These are phyloP conservation scores for Eudasyphora cyanicolor DNA, from an alignment of 2,888 invertebrate species.

Conservation along the genomic window DNA sequence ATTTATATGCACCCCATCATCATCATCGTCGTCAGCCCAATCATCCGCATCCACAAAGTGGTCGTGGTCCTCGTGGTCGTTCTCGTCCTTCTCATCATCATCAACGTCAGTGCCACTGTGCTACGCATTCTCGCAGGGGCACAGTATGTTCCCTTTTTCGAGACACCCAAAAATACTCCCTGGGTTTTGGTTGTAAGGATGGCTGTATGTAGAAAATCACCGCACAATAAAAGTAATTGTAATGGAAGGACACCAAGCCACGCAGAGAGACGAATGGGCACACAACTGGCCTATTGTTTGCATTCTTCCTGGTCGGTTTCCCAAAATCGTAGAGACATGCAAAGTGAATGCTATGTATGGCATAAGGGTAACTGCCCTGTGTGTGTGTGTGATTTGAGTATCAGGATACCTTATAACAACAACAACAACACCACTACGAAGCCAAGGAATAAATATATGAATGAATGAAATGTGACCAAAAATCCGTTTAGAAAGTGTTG, in stretches of 20 bases:
- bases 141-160: neutral
- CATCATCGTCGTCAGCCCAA: constrained; percentile 25
- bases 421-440: constrained; percentile 20
- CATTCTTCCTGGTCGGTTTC: neutral
- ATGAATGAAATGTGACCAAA: constrained; percentile 43
- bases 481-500: constrained; percentile 8
- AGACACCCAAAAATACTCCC: neutral
- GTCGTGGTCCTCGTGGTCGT: constrained; percentile 33
- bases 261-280: constrained; percentile 14
- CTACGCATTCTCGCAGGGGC: neutral
- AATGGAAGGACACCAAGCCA: constrained; percentile 74
- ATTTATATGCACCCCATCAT: constrained; percentile 79
- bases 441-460: neutral
- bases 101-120: constrained; percentile 19
- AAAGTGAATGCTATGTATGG: constrained; percentile 42
- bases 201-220: constrained; percentile 71
- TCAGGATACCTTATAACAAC: constrained; percentile 5
- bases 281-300: constrained; percentile 37
- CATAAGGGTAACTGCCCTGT: constrained; percentile 52
- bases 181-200: constrained; percentile 25
- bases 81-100: constrained; percentile 42
- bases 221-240: constrained; percentile 78
- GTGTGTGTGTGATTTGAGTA: neutral
- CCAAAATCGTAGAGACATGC: constrained; percentile 5
- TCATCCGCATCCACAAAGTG: constrained; percentile 48